phyloP scores from a whole-genome alignment of 2,888 invertebrate species.

The Athalia cordata region DNA sequence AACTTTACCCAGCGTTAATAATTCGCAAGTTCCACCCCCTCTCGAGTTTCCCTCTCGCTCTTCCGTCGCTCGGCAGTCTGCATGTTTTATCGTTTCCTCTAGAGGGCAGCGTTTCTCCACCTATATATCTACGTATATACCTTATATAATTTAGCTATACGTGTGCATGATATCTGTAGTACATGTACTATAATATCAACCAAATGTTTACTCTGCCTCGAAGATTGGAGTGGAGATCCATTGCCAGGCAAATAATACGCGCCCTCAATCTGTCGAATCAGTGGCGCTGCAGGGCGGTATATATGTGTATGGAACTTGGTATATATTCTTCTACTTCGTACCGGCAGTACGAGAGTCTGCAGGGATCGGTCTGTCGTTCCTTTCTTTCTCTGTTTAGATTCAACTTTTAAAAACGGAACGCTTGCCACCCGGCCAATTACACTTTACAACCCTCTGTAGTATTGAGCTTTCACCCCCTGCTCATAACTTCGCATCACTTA shows the following conservation, averaged over 20 bases:
- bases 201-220: conserved; percentile 40
- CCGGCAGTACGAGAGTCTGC: neutral
- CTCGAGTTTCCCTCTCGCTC: conserved; percentile 35
- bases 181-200: neutral
- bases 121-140: too few relatives aligned
- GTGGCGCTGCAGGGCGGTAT: neutral
- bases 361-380: conserved; percentile 1
- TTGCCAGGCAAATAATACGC: conserved; percentile 63
- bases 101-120: too few relatives aligned
- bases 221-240: conserved; percentile 48
- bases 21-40: conserved; percentile 22
- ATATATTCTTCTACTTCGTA: neutral
- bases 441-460: conserved; percentile 51
- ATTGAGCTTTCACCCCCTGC: conserved; percentile 42
- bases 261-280: conserved; percentile 58
- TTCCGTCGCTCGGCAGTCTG: neutral
- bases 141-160: too few relatives aligned
- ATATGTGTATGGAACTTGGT: neutral
- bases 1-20: conserved; percentile 39
- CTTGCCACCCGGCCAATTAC: conserved; percentile 66
- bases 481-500: conserved; percentile 34
- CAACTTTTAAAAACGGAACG: conserved; percentile 51
- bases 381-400: conserved; percentile 45
- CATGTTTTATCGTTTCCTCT: too few relatives aligned
- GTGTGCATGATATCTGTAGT: too few relatives aligned